Evolutionary conservation across 2,113 vertebrate genomes (phyloP), one percentile per base, ranked within the genome.

Genomic region (Colius striatus): DNA sequence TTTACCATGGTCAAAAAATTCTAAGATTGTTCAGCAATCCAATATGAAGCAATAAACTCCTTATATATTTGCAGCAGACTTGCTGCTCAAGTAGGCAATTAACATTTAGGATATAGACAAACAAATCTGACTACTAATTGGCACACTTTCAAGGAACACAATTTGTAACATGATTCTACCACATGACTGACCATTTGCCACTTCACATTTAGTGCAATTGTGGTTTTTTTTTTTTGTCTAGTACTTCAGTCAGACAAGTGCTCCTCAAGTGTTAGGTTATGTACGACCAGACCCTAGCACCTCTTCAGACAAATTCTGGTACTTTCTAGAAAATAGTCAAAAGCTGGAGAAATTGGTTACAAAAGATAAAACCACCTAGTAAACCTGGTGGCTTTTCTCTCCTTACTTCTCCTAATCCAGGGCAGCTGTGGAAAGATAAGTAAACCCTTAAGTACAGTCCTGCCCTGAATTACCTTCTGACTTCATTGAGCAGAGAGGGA

Each of bases 1-100:
- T 41, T 12, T 12, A 41, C 38, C 38, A 41, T 41, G 38, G 38
- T 41, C 38, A 41, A 41, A 41, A 41, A 41, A 12, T 12, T 12
- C 38, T 10, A 41, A 10, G 38, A 19, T 11, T 14, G 11, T 9
- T 47, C 17, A 61, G 10, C n/a, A 67, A 85, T 47, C 29, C 71
- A 71, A 38, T 1, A 22, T 0, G 0, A 45, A 79, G 21, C 14
- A 54, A 27, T 27, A 25, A 78, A 60, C 6, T 47, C 43, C 19
- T n/a, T 21, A 13, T 14, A 41, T 3, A 10, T 15, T 62, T 4
- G 0, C 34, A 54, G 36, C 10, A 38, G 25, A n/a, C n/a, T 53
- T 38, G 20, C 30, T 50, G 32, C 55, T 70, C 11, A 78, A 71
- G 47, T 7, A n/a, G 20, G 22, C 26, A 72, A 21, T 19, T 68